These are phyloP conservation scores for Columba guinea DNA, from an alignment of 2,797 vertebrate genomes.

Conservation along the genomic window DNA sequence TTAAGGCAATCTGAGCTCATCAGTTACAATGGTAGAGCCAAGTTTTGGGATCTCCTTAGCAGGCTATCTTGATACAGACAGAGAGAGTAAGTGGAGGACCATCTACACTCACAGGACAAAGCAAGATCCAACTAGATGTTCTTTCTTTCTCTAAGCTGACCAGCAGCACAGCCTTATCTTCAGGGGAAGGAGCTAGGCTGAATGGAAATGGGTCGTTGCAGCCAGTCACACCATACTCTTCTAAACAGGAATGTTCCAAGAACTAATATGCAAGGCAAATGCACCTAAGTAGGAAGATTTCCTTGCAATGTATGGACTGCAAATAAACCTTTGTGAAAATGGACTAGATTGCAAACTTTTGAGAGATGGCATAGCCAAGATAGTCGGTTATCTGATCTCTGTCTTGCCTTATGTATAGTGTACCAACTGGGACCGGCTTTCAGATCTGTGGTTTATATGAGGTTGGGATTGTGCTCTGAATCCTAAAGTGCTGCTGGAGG, in stretches of 20 bases:
- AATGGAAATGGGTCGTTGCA: not conserved
- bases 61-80: not conserved
- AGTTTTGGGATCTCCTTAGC: not conserved
- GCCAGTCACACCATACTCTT: not conserved
- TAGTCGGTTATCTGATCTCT: not conserved
- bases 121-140: not conserved
- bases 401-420: not conserved
- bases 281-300: not conserved
- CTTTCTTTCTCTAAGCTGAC: not conserved
- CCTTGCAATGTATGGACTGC: not conserved
- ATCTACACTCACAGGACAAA: not conserved
- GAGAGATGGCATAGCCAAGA: not conserved
- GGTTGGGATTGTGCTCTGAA: not conserved
- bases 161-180: not conserved
- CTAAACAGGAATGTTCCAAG: not conserved
- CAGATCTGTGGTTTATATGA: not conserved
- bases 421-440: not conserved
- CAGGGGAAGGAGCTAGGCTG: not conserved
- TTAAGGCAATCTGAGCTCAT: not conserved
- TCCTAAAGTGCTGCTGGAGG: not conserved
- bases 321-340: not conserved
- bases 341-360: not conserved
- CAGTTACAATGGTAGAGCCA: not conserved
- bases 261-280: not conserved
- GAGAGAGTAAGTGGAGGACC: not conserved